Evolutionary conservation across 2,797 vertebrate species (phyloP), one percentile per base, ranked within the genome.

Genomic region (Crocidura indochinensis): DNA sequence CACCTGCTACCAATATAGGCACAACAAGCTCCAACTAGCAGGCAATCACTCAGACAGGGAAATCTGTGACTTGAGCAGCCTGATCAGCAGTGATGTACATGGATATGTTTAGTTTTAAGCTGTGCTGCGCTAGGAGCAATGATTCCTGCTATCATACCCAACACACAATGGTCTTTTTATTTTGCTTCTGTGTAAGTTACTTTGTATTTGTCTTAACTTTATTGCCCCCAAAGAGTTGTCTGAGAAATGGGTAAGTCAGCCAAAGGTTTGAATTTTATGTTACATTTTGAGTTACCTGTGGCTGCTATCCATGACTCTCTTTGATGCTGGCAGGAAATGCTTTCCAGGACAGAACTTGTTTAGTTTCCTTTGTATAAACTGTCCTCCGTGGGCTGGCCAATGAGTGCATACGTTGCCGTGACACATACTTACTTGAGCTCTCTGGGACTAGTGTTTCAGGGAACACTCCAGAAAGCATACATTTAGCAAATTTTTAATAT

Each of bases 401-500:
- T 9, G 68, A n/a, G 20, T n/a, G 11, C 31, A 64, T 15, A 49
- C 56, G 80, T 79, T 73, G 17, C 64, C 78, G 44, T 29, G 72
- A 56, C 6, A 53, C 51, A 53, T 53, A 71, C 17, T 72, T 53
- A 64, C 17, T 72, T 53, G 56, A 94, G 9, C 27, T 88, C 72
- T 67, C 46, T 49, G 44, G 81, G 75, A n/a, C 78, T 73, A 53
- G 31, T 31, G 24, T 87, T 92, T 31, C 29, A 53, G 0, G 51
- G 56, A 76, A 73, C 22, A 56, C 19, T 14, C 10, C 53, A 67
- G 51, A 86, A 84, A 91, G 74, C 80, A 79, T 60, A 77, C 79
- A 53, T 62, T 87, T 82, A 83, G 75, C 56, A 75, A 51, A 68
- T 88, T 78, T 51, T 93, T 85, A 75, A 26, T 20, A 53, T 8